Percentiles rank a stretch among this genome's conserved stretches.
Evolutionary conservation across 2,113 vertebrate species (phyloP).

Genomic region (Caranx melampygus): DNA sequence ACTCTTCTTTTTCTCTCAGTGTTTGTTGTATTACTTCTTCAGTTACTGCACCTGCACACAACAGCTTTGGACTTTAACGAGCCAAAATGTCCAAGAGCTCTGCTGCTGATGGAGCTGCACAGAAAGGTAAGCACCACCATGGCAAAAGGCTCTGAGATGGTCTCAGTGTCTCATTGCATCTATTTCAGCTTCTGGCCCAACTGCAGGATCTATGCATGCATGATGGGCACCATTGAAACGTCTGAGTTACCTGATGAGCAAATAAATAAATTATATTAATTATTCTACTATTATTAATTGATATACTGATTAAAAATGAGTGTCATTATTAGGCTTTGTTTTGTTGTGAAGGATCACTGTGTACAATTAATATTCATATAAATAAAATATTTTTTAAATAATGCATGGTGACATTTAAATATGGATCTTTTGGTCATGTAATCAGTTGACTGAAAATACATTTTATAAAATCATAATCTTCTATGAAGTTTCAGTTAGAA

Average conservation of each 20-base stretch:
- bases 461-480: neutral
- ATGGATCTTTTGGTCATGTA: neutral
- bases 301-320: neutral
- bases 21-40: no score
- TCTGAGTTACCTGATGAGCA: neutral
- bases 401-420: neutral
- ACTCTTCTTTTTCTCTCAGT: no score
- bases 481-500: neutral
- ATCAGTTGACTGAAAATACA: neutral
- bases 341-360: no score
- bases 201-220: neutral
- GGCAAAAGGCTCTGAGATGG: neutral
- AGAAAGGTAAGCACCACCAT: no score
- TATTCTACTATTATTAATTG: neutral
- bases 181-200: neutral
- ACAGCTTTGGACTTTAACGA: constrained; percentile 29
- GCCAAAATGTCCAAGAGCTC: constrained; percentile 18
- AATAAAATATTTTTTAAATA: neutral
- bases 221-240: neutral
- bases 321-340: no score
- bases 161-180: neutral
- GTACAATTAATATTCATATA: neutral
- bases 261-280: neutral
- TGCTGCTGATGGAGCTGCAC: constrained; percentile 11
- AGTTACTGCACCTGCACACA: neutral